Evolutionary conservation across 2,888 invertebrate genomes (phyloP), one percentile per base, ranked within the genome.

Genomic region (Gari tellinella): DNA sequence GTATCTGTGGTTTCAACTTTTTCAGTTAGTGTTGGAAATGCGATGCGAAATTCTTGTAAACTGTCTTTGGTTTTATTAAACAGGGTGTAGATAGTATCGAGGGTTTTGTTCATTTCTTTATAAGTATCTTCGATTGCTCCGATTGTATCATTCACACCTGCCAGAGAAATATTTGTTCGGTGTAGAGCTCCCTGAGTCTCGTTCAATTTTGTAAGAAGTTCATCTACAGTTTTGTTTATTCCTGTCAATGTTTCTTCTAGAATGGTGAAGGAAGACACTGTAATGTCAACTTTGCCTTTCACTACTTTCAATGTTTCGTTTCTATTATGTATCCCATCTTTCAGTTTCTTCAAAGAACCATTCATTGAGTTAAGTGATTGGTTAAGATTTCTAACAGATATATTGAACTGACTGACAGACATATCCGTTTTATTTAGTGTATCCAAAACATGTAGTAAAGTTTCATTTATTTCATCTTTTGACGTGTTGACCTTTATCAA

Each of bases 1-100:
- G 25, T 56, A 40, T 51, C 37, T 3, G 66, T 53, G n/a, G 55
- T 43, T 4, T 56, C 41, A n/a, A 77, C 26, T 21, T 60, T 40
- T 31, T 48, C 55, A 8, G 31, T 52, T 19, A 76, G 41, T 23
- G 58, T 70, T 19, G 76, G 76, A 64, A 76, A 76, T 1, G 76
- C 76, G 31, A 25, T 10, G 2, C 64, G 67, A n/a, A 76, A 38
- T 12, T 46, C 60, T 7, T 41, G 8, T 31, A 72, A 55, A 19
- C 67, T 63, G 10, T n/a, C 45, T 17, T 70, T 58, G 51, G 72
- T 63, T 17, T 38, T 26, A 0, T 23, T 49, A 21, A 65, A 72
- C 21, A 68, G 61, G 15, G 41, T 26, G 43, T 57, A 23, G n/a
- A 77, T 17, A 25, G 40, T 19, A 2, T 37, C 17, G 8, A 77